Evolutionary conservation across 2,797 vertebrate genomes (phyloP).

Genomic region (Manis pentadactyla): DNA sequence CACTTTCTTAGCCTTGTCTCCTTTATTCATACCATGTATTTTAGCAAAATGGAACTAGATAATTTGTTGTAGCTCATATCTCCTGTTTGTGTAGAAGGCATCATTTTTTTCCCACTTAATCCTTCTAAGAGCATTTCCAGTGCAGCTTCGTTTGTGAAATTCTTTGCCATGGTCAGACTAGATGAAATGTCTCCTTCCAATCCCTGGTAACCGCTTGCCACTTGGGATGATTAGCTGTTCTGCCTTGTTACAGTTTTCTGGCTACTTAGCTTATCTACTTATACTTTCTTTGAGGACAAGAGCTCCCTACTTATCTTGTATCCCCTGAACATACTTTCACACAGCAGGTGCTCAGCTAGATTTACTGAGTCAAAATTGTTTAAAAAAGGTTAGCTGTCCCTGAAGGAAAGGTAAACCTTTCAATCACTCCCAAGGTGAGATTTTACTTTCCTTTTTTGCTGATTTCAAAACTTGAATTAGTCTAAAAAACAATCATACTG

Average conservation of each 20-base stretch:
- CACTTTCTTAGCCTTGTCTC: not conserved
- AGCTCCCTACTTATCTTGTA: not conserved
- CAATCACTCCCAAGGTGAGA: not conserved
- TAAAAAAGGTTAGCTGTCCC: not conserved
- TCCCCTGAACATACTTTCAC: not conserved
- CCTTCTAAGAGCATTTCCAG: slow-evolving; percentile 36
- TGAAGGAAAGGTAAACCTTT: not conserved
- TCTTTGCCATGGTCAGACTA: slow-evolving; percentile 32
- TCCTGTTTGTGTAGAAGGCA: not conserved
- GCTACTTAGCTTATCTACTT: not conserved
- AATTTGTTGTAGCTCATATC: not conserved
- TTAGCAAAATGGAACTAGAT: slow-evolving; percentile 18
- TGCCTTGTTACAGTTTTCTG: not conserved
- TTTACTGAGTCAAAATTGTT: slow-evolving; percentile 27
- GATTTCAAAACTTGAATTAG: slow-evolving; percentile 39
- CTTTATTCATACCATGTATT: not conserved
- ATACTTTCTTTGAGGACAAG: not conserved
- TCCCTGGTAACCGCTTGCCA: not conserved
- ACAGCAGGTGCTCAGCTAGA: not conserved
- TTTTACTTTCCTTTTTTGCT: slow-evolving; percentile 20
- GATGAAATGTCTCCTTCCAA: not conserved
- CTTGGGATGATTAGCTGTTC: not conserved
- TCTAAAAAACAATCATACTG: slow-evolving; percentile 30
- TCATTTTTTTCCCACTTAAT: not conserved
- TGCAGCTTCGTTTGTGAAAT: not conserved